Percentiles rank a stretch among this genome's conserved stretches.
Evolutionary conservation across 2,888 invertebrate genomes (phyloP).

Genomic region (Blastobasis lacticolella): DNA sequence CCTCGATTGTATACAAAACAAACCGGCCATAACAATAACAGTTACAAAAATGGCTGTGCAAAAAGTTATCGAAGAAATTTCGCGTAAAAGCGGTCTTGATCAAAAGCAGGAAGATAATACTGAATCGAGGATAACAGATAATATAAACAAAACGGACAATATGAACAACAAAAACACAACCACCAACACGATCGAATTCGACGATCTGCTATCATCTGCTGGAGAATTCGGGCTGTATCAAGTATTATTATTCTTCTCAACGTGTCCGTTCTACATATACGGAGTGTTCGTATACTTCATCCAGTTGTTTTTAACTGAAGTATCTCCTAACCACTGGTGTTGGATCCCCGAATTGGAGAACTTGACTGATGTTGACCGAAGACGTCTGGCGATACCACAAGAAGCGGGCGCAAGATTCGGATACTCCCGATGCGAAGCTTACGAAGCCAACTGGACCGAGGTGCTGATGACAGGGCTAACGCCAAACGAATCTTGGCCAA

Average conservation of each 20-base stretch:
- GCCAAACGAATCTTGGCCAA: constrained; percentile 32
- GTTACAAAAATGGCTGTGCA: too few relatives aligned
- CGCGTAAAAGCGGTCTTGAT: too few relatives aligned
- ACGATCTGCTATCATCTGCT: constrained; percentile 32
- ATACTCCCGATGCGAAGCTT: constrained; percentile 36
- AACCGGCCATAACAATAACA: neutral
- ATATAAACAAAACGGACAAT: too few relatives aligned
- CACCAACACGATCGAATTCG: constrained; percentile 21
- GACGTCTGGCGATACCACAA: constrained; percentile 28
- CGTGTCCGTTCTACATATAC: constrained; percentile 33
- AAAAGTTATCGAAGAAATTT: too few relatives aligned
- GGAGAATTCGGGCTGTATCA: constrained; percentile 38
- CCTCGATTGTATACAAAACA: neutral
- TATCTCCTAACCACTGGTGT: constrained; percentile 39
- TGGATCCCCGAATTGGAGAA: constrained; percentile 34
- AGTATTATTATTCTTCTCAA: constrained; percentile 26
- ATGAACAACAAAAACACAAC: too few relatives aligned
- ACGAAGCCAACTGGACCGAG: constrained; percentile 38
- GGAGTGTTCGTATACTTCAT: constrained; percentile 32
- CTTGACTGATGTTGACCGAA: constrained; percentile 27
- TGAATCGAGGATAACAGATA: too few relatives aligned
- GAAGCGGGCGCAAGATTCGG: constrained; percentile 30
- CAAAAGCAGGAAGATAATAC: too few relatives aligned
- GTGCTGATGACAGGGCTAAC: constrained; percentile 22
- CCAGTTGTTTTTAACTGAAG: constrained; percentile 38